phyloP scores from a whole-genome alignment of 2,888 invertebrate genomes.

The Drosophila emarginata region DNA sequence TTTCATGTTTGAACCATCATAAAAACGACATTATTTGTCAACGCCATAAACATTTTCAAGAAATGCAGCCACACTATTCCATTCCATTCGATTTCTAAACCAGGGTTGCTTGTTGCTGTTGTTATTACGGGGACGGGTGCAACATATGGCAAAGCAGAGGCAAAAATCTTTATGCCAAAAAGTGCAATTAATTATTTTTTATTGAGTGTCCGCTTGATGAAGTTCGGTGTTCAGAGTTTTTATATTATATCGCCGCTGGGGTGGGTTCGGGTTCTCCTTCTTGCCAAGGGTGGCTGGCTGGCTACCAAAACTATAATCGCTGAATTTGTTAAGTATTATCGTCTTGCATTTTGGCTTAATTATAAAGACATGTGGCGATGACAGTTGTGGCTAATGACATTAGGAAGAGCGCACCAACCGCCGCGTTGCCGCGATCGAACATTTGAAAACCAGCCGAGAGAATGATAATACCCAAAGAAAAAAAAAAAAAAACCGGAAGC shows the following conservation, averaged over 20 bases:
- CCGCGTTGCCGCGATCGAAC: background rate
- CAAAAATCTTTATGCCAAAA: conserved; percentile 59
- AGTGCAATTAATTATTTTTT: conserved; percentile 74
- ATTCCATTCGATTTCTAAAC: background rate
- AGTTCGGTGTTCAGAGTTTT: conserved; percentile 9
- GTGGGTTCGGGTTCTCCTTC: background rate
- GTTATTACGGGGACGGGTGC: conserved; percentile 22
- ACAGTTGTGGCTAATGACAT: conserved; percentile 74
- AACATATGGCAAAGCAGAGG: conserved; percentile 50
- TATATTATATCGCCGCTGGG: background rate
- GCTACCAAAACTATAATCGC: conserved; percentile 51
- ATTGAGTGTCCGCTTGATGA: conserved; percentile 56
- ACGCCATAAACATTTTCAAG: conserved; percentile 57
- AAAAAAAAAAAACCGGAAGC: conserved; percentile 41
- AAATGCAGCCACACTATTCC: conserved; percentile 9
- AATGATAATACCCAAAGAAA: conserved; percentile 8
- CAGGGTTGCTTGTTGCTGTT: conserved; percentile 18
- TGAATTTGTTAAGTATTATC: conserved; percentile 71
- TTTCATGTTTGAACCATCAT: conserved; percentile 37
- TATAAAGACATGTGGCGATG: conserved; percentile 73
- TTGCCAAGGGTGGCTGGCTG: conserved; percentile 26
- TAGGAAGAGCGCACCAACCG: conserved; percentile 7
- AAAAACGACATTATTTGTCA: conserved; percentile 75
- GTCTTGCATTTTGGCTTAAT: conserved; percentile 59
- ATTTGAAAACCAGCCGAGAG: conserved; percentile 27